Evolutionary conservation across 2,797 vertebrate genomes (phyloP).

Genomic region (Tadarida brasiliensis): DNA sequence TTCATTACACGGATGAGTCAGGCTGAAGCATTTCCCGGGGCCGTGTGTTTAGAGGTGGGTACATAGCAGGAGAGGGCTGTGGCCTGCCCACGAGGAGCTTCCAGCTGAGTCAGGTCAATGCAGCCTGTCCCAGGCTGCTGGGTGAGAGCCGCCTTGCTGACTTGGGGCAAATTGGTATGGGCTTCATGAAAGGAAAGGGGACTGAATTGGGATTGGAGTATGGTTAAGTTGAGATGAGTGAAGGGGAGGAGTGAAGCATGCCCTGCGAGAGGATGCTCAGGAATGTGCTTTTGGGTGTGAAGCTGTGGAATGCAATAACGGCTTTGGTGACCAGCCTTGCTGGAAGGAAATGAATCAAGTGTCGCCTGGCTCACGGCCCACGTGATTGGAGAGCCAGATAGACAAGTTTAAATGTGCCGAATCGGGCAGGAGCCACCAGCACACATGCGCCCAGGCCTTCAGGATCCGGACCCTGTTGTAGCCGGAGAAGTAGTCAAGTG

Average conservation of each 20-base stretch:
- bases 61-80: background rate
- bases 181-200: background rate
- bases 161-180: accelerated
- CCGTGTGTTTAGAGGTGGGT: background rate
- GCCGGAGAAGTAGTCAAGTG: background rate
- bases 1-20: background rate
- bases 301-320: background rate
- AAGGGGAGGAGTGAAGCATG: too few species aligned
- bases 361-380: accelerated
- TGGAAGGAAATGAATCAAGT: too few species aligned
- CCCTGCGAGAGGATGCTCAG: too few species aligned
- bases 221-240: too few species aligned
- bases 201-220: background rate
- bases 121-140: accelerated
- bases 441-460: accelerated
- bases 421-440: accelerated
- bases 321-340: too few species aligned
- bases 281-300: background rate
- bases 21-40: background rate
- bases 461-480: accelerated
- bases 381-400: too few species aligned
- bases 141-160: too few species aligned
- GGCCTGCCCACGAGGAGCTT: background rate
- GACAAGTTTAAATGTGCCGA: too few species aligned
- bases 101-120: too few species aligned